These are phyloP conservation scores for Channallabes apus DNA, from an alignment of 2,797 vertebrate species.

Conservation along the genomic window DNA sequence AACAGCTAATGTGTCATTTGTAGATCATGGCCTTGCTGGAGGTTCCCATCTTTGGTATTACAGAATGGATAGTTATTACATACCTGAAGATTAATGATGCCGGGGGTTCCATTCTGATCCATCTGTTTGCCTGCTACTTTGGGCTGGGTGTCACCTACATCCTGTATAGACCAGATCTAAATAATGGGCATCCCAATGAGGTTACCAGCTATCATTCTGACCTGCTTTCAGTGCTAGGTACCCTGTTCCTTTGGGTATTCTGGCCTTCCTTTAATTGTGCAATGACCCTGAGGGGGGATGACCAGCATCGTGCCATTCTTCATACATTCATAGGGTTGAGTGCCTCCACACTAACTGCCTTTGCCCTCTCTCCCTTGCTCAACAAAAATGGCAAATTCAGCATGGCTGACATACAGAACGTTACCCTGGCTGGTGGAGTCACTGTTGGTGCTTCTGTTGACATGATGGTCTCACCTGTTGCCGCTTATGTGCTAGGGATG, in stretches of 20 bases:
- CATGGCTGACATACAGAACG: slow-evolving; percentile 81
- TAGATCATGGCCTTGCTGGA: slow-evolving; percentile 77
- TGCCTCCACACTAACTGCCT: slow-evolving; percentile 74
- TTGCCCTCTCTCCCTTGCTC: slow-evolving; percentile 78
- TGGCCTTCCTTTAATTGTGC: slow-evolving; percentile 86
- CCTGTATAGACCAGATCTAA: slow-evolving; percentile 70
- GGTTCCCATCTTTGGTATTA: slow-evolving; percentile 74
- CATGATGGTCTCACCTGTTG: slow-evolving; percentile 76
- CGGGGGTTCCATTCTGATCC: slow-evolving; percentile 83
- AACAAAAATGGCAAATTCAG: slow-evolving; percentile 77
- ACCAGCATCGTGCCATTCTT: slow-evolving; percentile 81
- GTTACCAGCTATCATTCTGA: slow-evolving; percentile 75
- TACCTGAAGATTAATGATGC: slow-evolving; percentile 78
- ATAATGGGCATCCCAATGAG: slow-evolving; percentile 72
- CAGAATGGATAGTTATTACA: slow-evolving; percentile 76
- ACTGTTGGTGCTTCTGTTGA: slow-evolving; percentile 79
- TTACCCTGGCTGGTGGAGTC: slow-evolving; percentile 82
- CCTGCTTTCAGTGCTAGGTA: slow-evolving; percentile 78
- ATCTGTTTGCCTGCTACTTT: slow-evolving; percentile 86
- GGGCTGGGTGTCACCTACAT: slow-evolving; percentile 79
- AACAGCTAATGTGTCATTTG: slow-evolving; percentile 14
- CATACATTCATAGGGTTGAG: slow-evolving; percentile 84
- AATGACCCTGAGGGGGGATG: slow-evolving; percentile 72
- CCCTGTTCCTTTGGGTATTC: slow-evolving; percentile 86
- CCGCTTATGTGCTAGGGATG: slow-evolving; percentile 74